A percentile compares a stretch with the other conserved stretches of the same genome.
Evolutionary conservation across 2,797 vertebrate species (phyloP).

Genomic region (Ptychadena robeensis): DNA sequence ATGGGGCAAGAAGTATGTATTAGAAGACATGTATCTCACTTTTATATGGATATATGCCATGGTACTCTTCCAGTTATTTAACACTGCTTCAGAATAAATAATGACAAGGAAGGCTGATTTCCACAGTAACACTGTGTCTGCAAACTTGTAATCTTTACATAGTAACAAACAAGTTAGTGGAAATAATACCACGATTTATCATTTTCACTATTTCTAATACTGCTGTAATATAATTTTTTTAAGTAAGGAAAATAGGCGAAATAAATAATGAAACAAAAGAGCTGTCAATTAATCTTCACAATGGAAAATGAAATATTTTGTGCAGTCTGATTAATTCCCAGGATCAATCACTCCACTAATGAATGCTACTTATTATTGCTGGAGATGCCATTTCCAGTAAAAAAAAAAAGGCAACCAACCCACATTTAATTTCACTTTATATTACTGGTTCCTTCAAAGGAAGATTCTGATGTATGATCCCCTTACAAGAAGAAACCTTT

Average conservation of each 20-base stretch:
- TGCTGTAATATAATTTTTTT: background rate
- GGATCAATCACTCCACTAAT: background rate
- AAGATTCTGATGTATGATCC: too few relatives aligned
- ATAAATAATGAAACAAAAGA: background rate
- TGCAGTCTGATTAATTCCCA: background rate
- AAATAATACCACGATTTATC: background rate
- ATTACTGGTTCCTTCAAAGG: background rate
- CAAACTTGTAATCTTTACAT: background rate
- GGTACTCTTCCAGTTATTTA: conserved; percentile 17
- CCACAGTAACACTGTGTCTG: background rate
- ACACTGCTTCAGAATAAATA: background rate
- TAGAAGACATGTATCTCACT: conserved; percentile 17
- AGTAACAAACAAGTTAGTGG: background rate
- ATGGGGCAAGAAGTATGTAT: conserved; percentile 20
- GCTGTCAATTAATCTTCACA: background rate
- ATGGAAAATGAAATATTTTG: background rate
- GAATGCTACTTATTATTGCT: background rate
- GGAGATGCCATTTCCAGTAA: too few relatives aligned
- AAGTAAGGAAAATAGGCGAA: background rate
- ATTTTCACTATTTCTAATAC: too few relatives aligned
- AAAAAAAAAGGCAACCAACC: background rate
- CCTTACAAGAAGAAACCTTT: background rate
- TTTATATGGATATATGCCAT: conserved; percentile 13
- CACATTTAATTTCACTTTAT: background rate
- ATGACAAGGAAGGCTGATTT: background rate